phyloP scores from a whole-genome alignment of 2,797 vertebrate species.

The Alfaro cultratus region DNA sequence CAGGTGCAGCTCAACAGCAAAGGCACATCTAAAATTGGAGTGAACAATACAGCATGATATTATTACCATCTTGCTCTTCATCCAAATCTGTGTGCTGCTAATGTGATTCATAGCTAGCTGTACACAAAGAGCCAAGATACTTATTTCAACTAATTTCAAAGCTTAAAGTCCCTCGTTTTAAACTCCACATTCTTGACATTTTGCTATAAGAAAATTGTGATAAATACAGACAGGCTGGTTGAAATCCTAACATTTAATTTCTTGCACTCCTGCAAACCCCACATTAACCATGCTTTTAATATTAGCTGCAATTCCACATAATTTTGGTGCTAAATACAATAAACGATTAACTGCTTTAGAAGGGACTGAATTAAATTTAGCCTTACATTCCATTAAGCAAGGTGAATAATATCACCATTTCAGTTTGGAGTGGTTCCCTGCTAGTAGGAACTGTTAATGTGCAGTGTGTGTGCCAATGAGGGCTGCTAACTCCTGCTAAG shows the following conservation, averaged over 20 bases:
- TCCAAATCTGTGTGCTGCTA: constrained; percentile 26
- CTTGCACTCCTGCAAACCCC: constrained; percentile 4
- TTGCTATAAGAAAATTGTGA: neutral
- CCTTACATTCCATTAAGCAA: constrained; percentile 20
- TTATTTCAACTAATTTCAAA: neutral
- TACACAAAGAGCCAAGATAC: neutral
- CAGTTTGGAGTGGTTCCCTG: constrained; percentile 63
- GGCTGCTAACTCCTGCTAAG: constrained; percentile 70
- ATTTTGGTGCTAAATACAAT: neutral
- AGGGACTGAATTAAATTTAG: constrained; percentile 1
- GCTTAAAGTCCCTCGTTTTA: neutral
- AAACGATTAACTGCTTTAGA: neutral
- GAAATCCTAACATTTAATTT: constrained; percentile 39
- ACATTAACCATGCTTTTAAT: constrained; percentile 1
- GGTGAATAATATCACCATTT: constrained; percentile 37
- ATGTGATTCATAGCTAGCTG: constrained; percentile 8
- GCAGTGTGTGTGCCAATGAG: constrained; percentile 42
- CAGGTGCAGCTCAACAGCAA: constrained; percentile 64
- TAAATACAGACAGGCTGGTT: neutral
- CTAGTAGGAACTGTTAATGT: constrained; percentile 70
- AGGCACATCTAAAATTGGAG: constrained; percentile 72
- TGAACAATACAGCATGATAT: constrained; percentile 68
- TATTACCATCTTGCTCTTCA: constrained; percentile 29
- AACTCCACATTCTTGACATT: neutral
- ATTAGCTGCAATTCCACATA: neutral